These are phyloP conservation scores for Chloropsis cyanopogon DNA, from an alignment of 2,113 vertebrate genomes.

Conservation along the genomic window DNA sequence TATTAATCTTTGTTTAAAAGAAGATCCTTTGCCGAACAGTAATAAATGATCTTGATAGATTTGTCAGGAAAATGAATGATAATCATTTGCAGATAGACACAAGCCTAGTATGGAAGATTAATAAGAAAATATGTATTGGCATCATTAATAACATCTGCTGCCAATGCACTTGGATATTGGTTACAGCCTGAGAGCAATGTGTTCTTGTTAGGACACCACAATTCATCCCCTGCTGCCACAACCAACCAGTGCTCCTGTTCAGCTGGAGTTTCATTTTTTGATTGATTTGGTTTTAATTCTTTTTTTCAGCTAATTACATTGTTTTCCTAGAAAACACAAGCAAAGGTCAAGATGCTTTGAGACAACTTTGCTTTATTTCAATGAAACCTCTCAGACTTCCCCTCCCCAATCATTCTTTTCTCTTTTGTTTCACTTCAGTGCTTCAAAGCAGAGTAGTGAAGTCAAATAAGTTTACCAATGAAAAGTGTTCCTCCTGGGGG, in stretches of 20 bases:
- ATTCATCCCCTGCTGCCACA: background rate
- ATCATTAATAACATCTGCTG: constrained; percentile 68
- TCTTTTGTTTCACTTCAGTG: background rate
- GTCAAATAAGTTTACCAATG: background rate
- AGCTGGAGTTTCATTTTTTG: background rate
- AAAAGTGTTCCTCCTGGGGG: background rate
- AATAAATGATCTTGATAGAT: constrained; percentile 73
- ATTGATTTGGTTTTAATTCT: background rate
- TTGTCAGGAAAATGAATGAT: constrained; percentile 72
- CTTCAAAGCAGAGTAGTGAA: background rate
- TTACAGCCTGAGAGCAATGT: constrained; percentile 7
- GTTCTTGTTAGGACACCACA: constrained; percentile 12
- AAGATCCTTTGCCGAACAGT: constrained; percentile 53
- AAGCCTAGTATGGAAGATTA: constrained; percentile 58
- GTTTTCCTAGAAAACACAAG: background rate
- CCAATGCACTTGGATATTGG: constrained; percentile 42
- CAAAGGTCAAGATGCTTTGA: background rate
- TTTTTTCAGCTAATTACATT: background rate
- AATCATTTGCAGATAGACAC: constrained; percentile 69
- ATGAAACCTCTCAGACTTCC: background rate
- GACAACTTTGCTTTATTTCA: background rate
- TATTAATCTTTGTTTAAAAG: constrained; percentile 71
- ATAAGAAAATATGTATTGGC: constrained; percentile 66
- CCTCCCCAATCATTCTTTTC: background rate
- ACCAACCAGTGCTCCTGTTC: background rate